Conservation (phyloP, 2,797 vertebrate species). For the Apodemus agrarius region DNA sequence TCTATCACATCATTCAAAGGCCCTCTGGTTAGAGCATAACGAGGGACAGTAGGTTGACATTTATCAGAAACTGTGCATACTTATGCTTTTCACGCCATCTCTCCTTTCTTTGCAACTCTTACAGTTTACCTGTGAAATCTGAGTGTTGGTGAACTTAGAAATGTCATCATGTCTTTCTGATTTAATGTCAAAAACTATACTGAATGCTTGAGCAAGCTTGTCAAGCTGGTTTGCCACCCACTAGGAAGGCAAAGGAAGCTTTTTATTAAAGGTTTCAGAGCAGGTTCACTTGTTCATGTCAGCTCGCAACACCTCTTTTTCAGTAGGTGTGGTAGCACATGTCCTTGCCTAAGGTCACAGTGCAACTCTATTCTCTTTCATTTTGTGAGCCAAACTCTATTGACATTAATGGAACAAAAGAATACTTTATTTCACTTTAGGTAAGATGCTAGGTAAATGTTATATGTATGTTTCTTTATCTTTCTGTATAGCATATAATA, state of each 20-base stretch:
- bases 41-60: constrained; percentile 76
- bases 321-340: constrained; percentile 17
- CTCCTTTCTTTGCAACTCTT: constrained; percentile 76
- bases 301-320: not conserved
- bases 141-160: constrained; percentile 75
- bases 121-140: constrained; percentile 83
- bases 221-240: constrained; percentile 72
- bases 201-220: constrained; percentile 71
- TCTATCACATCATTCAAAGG: constrained; percentile 63
- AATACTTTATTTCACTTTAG: not conserved
- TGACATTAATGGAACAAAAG: not conserved
- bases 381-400: constrained; percentile 16
- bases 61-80: constrained; percentile 72
- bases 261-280: constrained; percentile 73
- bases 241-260: constrained; percentile 72
- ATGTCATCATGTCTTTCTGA: constrained; percentile 82
- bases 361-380: not conserved
- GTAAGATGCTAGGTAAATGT: not conserved
- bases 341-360: constrained; percentile 21
- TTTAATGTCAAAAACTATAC: constrained; percentile 82
- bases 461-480: not conserved
- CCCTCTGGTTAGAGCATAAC: constrained; percentile 58
- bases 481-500: not conserved
- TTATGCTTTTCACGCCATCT: constrained; percentile 70
- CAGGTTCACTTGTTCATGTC: constrained; percentile 53